phyloP scores from a whole-genome alignment of 2,113 vertebrate species.

The Coptodon bakossiorum region DNA sequence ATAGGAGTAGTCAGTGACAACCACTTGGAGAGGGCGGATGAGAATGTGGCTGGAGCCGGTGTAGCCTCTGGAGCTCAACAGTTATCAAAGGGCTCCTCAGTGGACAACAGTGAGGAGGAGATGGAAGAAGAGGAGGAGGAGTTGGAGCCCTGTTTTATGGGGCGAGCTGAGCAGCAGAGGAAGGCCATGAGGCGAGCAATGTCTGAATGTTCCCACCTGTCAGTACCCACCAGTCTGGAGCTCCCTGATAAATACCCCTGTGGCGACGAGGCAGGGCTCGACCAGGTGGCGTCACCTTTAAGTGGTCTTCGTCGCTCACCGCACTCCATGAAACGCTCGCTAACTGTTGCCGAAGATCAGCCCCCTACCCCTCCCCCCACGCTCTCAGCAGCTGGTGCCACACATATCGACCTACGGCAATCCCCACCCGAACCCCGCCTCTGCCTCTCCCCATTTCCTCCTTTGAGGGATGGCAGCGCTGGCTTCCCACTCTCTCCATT shows the following conservation, averaged over 20 bases:
- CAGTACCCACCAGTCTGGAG: constrained; percentile 82
- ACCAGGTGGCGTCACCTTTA: constrained; percentile 59
- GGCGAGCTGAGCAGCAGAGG: constrained; percentile 78
- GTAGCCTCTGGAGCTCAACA: neutral
- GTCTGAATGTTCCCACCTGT: constrained; percentile 91
- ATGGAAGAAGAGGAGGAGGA: constrained; percentile 49
- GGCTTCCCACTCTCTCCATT: constrained; percentile 53
- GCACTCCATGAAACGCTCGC: constrained; percentile 77
- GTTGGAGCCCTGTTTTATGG: constrained; percentile 61
- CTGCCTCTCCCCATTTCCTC: constrained; percentile 38
- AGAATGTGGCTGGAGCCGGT: neutral
- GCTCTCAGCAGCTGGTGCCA: constrained; percentile 50
- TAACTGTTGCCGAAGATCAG: constrained; percentile 84
- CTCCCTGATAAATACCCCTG: constrained; percentile 87
- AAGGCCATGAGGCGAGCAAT: constrained; percentile 88
- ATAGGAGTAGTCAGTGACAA: constrained; percentile 57
- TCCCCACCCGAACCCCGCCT: constrained; percentile 32
- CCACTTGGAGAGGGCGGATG: constrained; percentile 21
- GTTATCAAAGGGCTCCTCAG: constrained; percentile 39
- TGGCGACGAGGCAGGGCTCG: constrained; percentile 47
- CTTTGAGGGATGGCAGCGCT: constrained; percentile 36
- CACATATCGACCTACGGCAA: constrained; percentile 53
- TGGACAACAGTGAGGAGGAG: constrained; percentile 54
- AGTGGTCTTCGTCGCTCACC: constrained; percentile 61
- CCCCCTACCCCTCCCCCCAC: constrained; percentile 51